These are phyloP conservation scores for Mugil cephalus DNA, from an alignment of 2,113 vertebrate genomes.

Conservation along the genomic window DNA sequence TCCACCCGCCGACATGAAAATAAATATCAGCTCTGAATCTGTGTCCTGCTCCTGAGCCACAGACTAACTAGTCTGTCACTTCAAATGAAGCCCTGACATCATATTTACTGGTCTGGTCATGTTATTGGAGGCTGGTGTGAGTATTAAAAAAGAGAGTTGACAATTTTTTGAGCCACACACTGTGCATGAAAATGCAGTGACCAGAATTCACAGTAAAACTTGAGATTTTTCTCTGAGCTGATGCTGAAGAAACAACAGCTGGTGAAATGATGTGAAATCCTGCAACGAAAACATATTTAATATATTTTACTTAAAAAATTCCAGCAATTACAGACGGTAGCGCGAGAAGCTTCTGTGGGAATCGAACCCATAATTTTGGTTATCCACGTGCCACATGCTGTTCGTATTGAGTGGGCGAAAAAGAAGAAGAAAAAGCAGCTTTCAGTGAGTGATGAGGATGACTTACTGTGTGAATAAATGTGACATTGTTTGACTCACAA, in stretches of 20 bases:
- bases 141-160: no score
- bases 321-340: constrained; percentile 35
- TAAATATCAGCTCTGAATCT: no score
- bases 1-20: no score
- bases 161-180: no score
- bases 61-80: no score
- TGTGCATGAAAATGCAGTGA: no score
- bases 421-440: constrained; percentile 14
- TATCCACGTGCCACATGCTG: constrained; percentile 28
- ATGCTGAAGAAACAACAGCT: constrained; percentile 17
- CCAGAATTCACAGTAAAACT: no score
- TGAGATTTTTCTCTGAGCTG: background rate
- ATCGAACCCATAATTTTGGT: constrained; percentile 57
- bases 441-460: constrained; percentile 6
- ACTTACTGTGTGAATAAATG: background rate
- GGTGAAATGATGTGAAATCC: constrained; percentile 19
- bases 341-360: constrained; percentile 16
- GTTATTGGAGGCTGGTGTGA: no score
- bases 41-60: no score
- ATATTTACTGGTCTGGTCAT: no score
- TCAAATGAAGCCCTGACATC: no score
- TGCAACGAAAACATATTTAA: constrained; percentile 28
- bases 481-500: background rate
- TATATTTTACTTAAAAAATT: constrained; percentile 31
- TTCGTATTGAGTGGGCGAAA: constrained; percentile 26